phyloP scores from a whole-genome alignment of 2,888 invertebrate genomes.

The Cistogaster globosa region DNA sequence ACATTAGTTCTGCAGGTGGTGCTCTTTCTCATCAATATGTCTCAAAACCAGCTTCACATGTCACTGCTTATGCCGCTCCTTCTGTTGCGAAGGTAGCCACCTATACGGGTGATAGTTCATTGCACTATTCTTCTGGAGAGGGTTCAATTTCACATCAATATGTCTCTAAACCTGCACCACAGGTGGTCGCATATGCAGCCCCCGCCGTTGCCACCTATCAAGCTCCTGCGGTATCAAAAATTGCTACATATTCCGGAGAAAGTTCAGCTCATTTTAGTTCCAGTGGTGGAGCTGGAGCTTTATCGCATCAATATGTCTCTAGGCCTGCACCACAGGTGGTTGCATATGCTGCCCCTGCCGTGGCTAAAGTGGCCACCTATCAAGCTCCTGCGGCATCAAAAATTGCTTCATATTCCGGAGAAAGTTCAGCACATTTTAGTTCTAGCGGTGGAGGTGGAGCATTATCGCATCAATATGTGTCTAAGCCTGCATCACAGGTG shows the following conservation, averaged over 20 bases:
- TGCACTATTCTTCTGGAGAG: constrained; percentile 67
- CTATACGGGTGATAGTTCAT: constrained; percentile 54
- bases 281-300: constrained; percentile 60
- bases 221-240: constrained; percentile 63
- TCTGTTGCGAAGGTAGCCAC: constrained; percentile 68
- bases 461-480: constrained; percentile 75
- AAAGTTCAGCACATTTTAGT: constrained; percentile 4
- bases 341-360: constrained; percentile 48
- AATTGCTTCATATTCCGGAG: constrained; percentile 35
- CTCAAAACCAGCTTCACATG: constrained; percentile 78
- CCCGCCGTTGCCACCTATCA: constrained; percentile 72
- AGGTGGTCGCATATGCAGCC: constrained; percentile 46
- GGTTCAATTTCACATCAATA: constrained; percentile 76
- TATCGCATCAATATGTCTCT: constrained; percentile 76
- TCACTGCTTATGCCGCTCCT: constrained; percentile 74
- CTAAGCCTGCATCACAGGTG: constrained; percentile 73
- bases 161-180: constrained; percentile 75
- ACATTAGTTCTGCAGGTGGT: constrained; percentile 48
- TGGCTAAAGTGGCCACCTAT: constrained; percentile 66
- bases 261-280: constrained; percentile 18
- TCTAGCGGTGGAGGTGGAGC: constrained; percentile 63
- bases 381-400: constrained; percentile 67
- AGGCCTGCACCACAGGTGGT: constrained; percentile 72
- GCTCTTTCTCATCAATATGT: constrained; percentile 76
- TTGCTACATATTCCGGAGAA: constrained; percentile 35